Evolutionary conservation across 2,797 vertebrate genomes (phyloP).

Genomic region (Lacerta agilis): DNA sequence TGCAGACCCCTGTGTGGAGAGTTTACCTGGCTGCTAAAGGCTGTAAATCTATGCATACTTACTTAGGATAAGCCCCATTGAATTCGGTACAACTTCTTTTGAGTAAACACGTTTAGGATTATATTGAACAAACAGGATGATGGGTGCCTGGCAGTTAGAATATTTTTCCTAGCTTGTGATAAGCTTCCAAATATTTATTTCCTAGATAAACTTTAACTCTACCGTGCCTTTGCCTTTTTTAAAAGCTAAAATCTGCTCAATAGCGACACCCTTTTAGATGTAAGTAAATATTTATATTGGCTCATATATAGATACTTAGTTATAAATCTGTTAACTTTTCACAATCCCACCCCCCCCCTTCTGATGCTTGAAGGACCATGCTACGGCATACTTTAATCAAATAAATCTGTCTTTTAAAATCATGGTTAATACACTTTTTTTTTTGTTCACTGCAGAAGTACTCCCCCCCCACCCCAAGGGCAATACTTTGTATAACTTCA

Average conservation of each 20-base stretch:
- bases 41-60: background rate
- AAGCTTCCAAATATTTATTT: background rate
- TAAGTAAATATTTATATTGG: background rate
- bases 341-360: background rate
- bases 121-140: background rate
- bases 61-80: background rate
- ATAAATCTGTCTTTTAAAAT: background rate
- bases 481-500: background rate
- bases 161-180: background rate
- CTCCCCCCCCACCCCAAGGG: no score
- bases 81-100: background rate
- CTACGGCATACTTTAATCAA: background rate
- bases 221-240: conserved; percentile 8
- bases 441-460: background rate
- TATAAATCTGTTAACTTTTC: background rate
- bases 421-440: background rate
- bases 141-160: background rate
- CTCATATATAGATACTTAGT: conserved; percentile 11
- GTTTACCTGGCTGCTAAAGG: background rate
- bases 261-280: conserved; percentile 7
- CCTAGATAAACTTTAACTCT: conserved; percentile 7
- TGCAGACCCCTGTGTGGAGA: background rate
- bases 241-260: conserved; percentile 7
- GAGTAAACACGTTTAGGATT: background rate
- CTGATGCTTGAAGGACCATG: background rate